A percentile compares a stretch with the other conserved stretches of the same genome.
These are phyloP conservation scores for Pseudotriccus pelzelni DNA, from an alignment of 2,797 vertebrate species.

Conservation along the genomic window DNA sequence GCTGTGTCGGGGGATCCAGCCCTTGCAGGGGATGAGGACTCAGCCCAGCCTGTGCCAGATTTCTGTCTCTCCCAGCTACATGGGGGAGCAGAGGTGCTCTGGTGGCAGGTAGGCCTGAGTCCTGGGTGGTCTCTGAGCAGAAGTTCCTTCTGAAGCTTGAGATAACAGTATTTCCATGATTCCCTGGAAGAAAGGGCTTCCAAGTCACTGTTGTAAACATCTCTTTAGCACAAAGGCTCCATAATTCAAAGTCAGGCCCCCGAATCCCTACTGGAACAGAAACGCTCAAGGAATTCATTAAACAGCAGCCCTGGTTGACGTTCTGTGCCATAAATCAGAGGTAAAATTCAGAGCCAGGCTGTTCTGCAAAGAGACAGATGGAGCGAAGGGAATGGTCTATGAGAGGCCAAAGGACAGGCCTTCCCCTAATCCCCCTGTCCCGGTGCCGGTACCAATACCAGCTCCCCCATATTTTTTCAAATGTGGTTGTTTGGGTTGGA, in stretches of 20 bases:
- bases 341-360: neutral
- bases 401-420: neutral
- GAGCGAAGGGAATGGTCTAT: neutral
- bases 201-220: neutral
- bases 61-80: neutral
- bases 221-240: neutral
- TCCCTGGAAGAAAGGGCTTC: neutral
- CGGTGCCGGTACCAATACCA: accelerated
- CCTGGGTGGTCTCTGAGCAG: neutral
- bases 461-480: neutral
- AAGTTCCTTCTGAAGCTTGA: neutral
- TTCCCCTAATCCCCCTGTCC: neutral
- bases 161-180: neutral
- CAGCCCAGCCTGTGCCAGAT: neutral
- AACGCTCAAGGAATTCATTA: neutral
- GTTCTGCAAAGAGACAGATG: neutral
- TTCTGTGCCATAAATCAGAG: neutral
- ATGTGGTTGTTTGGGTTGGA: constrained; percentile 18
- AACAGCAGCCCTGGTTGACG: neutral
- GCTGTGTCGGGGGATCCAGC: neutral
- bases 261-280: neutral
- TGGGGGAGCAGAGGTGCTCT: neutral
- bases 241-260: neutral
- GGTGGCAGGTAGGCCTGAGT: neutral
- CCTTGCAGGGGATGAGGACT: neutral